These are phyloP conservation scores for Tonatia bakeri DNA, from an alignment of 2,113 vertebrate genomes.

Conservation along the genomic window DNA sequence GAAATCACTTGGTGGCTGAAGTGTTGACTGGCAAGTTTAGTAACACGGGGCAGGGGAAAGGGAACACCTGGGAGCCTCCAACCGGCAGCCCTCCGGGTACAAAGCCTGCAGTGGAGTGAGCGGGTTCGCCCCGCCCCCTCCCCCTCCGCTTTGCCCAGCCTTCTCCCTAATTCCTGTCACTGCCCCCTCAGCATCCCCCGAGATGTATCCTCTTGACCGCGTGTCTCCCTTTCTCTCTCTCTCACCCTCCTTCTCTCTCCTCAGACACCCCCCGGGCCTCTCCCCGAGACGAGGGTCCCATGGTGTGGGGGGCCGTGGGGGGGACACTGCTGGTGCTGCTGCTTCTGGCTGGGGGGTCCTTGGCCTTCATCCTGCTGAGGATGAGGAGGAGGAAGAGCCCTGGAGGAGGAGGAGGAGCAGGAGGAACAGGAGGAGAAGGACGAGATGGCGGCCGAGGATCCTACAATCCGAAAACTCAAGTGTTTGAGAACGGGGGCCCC, in stretches of 20 bases:
- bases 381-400: slow-evolving; percentile 73
- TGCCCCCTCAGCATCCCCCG: not conserved
- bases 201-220: slow-evolving; percentile 40
- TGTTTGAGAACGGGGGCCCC: slow-evolving; percentile 84
- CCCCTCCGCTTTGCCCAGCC: not conserved
- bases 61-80: not conserved
- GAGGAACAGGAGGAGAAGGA: slow-evolving; percentile 71
- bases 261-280: slow-evolving; percentile 84
- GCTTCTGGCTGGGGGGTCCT: slow-evolving; percentile 78
- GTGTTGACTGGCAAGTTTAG: not conserved
- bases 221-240: slow-evolving; percentile 25
- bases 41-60: not conserved
- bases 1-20: not conserved
- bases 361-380: slow-evolving; percentile 83
- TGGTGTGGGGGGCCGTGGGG: slow-evolving; percentile 89
- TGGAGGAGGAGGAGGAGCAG: slow-evolving; percentile 59
- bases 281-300: slow-evolving; percentile 78
- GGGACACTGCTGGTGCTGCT: slow-evolving; percentile 87
- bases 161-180: not conserved
- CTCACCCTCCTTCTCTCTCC: slow-evolving; percentile 69
- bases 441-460: slow-evolving; percentile 71
- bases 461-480: slow-evolving; percentile 85
- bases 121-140: not conserved
- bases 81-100: not conserved
- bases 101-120: not conserved